A percentile compares a stretch with the other conserved stretches of the same genome.
phyloP scores from a whole-genome alignment of 2,113 vertebrate genomes.

The Gallinago undulata region DNA sequence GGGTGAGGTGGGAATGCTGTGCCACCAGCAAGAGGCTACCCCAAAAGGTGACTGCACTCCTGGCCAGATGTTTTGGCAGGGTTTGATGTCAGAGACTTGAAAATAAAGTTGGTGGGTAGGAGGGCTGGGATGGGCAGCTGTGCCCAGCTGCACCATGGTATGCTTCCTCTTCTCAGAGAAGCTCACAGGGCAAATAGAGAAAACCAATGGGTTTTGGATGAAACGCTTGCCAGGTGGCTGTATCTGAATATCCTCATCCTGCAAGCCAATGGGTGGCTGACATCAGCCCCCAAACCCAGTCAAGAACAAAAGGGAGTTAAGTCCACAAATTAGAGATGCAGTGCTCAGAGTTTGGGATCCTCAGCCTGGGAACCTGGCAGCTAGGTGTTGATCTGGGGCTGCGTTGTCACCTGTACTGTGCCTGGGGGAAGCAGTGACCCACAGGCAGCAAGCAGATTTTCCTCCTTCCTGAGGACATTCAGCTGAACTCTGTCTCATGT shows the following conservation, averaged over 20 bases:
- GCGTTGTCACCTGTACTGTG: fast-evolving
- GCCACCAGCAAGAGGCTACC: not conserved
- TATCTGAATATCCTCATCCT: not conserved
- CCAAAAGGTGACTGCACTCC: not conserved
- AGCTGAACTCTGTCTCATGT: not conserved
- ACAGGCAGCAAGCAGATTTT: not conserved
- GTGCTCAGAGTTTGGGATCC: not conserved
- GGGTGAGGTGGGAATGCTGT: not conserved
- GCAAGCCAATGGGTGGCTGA: not conserved
- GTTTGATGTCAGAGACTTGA: not conserved
- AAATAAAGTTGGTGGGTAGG: not conserved
- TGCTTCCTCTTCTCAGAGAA: not conserved
- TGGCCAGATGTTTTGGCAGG: not conserved
- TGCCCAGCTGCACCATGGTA: fast-evolving
- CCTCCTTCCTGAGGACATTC: fast-evolving
- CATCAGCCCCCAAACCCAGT: not conserved
- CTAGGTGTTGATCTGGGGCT: fast-evolving
- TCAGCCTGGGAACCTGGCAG: not conserved
- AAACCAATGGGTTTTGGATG: fast-evolving
- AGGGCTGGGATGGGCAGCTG: not conserved
- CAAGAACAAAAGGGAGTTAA: not conserved
- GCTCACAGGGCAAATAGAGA: not conserved
- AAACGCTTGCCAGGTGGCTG: not conserved
- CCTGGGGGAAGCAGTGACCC: fast-evolving
- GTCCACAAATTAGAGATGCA: not conserved